Percentiles rank a stretch among this genome's conserved stretches.
These are phyloP conservation scores for Branchipolynoe longqiensis DNA, from an alignment of 2,888 invertebrate genomes.

Conservation along the genomic window DNA sequence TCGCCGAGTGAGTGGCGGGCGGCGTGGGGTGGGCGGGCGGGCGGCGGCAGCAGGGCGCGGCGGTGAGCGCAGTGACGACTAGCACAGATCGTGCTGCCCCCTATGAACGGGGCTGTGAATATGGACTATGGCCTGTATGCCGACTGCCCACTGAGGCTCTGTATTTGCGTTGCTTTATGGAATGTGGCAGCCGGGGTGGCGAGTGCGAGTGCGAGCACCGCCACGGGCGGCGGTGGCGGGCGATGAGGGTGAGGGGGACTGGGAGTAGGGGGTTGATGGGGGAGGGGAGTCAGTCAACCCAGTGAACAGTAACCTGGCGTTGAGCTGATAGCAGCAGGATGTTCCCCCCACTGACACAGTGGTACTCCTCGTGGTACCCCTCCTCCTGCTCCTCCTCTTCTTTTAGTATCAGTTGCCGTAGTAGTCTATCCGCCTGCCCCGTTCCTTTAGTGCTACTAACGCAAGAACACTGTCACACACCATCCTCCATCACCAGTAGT, in stretches of 20 bases:
- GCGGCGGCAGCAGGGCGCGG: neutral
- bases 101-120: neutral
- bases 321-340: neutral
- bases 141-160: neutral
- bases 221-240: no score
- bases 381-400: no score
- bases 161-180: slow-evolving; percentile 40
- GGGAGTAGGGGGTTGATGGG: neutral
- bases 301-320: no score
- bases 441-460: neutral
- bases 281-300: neutral
- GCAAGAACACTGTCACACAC: neutral
- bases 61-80: neutral
- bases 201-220: no score
- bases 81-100: slow-evolving; percentile 18
- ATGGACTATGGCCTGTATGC: neutral
- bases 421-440: no score
- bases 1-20: neutral
- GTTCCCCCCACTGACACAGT: neutral
- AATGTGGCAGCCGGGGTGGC: slow-evolving; percentile 25
- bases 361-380: no score
- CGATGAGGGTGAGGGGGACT: neutral
- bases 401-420: no score
- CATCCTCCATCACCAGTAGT: neutral
- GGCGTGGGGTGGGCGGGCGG: neutral